These are phyloP conservation scores for Dermolepida albohirtum DNA, from an alignment of 2,888 invertebrate species.

Conservation along the genomic window DNA sequence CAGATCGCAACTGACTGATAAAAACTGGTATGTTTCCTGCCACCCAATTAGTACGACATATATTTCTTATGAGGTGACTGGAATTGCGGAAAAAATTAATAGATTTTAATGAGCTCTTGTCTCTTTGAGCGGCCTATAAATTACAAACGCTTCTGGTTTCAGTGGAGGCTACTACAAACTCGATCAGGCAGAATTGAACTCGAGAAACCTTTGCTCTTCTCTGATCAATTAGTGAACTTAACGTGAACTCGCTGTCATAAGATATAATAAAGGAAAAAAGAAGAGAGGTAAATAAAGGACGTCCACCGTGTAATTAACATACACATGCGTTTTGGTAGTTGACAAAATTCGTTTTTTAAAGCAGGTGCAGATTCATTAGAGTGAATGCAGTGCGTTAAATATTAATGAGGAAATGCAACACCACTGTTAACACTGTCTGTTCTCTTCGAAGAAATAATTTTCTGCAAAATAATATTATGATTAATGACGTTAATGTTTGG, in stretches of 20 bases:
- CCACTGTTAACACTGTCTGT: slow-evolving; percentile 2
- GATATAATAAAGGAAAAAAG: neutral
- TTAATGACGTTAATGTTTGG: neutral
- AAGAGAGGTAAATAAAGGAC: neutral
- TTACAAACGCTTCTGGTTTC: slow-evolving; percentile 34
- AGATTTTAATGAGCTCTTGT: slow-evolving; percentile 49
- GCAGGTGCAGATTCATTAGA: slow-evolving; percentile 14
- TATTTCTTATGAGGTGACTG: slow-evolving; percentile 50
- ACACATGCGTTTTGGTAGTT: neutral
- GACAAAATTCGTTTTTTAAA: neutral
- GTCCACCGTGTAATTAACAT: neutral
- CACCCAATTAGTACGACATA: slow-evolving; percentile 54
- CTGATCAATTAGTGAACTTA: slow-evolving; percentile 15
- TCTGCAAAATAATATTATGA: too few species aligned
- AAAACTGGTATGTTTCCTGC: slow-evolving; percentile 52
- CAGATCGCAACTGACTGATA: slow-evolving; percentile 45
- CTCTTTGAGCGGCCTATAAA: slow-evolving; percentile 44
- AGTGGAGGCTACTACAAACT: neutral
- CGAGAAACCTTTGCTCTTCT: neutral
- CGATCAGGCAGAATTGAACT: neutral
- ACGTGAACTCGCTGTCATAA: neutral
- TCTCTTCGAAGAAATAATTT: too few species aligned
- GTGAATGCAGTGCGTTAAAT: neutral
- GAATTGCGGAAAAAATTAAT: slow-evolving; percentile 49
- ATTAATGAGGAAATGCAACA: slow-evolving; percentile 12